Percentiles rank a stretch among this genome's conserved stretches.
phyloP scores from a whole-genome alignment of 2,113 vertebrate species.

The Melierax canorus region DNA sequence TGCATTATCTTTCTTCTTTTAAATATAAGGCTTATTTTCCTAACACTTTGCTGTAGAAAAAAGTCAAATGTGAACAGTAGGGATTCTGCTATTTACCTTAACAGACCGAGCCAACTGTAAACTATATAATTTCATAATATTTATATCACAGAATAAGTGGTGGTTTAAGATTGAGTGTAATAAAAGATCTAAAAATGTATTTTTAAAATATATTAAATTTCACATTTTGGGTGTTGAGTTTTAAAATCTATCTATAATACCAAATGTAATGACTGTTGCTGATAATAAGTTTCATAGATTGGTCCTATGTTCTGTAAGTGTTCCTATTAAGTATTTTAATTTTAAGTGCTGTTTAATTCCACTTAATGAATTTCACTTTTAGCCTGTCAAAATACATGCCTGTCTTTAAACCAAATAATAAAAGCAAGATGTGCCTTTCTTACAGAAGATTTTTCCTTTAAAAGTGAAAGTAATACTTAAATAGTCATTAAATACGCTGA shows the following conservation, averaged over 20 bases:
- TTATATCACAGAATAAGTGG: slow-evolving; percentile 20
- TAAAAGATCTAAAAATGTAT: slow-evolving; percentile 35
- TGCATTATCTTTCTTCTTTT: background rate
- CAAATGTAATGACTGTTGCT: background rate
- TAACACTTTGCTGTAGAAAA: slow-evolving; percentile 8
- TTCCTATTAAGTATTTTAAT: slow-evolving; percentile 1
- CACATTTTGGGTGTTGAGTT: background rate
- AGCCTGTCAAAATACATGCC: slow-evolving; percentile 10
- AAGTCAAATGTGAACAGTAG: background rate
- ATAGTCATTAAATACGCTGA: background rate
- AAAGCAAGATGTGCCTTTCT: slow-evolving; percentile 41
- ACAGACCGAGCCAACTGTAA: background rate
- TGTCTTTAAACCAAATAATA: slow-evolving; percentile 49
- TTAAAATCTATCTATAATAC: background rate
- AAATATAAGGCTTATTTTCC: slow-evolving; percentile 2
- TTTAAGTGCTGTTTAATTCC: slow-evolving; percentile 29
- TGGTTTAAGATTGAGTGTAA: slow-evolving; percentile 24
- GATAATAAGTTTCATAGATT: background rate
- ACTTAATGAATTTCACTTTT: background rate
- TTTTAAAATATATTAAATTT: background rate
- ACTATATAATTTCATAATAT: background rate
- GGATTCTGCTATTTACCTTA: background rate
- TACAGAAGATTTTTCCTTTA: slow-evolving; percentile 5
- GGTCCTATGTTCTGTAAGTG: slow-evolving; percentile 3
- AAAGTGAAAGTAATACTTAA: background rate